Evolutionary conservation across 2,888 invertebrate genomes (phyloP), one percentile per base, ranked within the genome.

Genomic region (Melangyna quadrimaculata): DNA sequence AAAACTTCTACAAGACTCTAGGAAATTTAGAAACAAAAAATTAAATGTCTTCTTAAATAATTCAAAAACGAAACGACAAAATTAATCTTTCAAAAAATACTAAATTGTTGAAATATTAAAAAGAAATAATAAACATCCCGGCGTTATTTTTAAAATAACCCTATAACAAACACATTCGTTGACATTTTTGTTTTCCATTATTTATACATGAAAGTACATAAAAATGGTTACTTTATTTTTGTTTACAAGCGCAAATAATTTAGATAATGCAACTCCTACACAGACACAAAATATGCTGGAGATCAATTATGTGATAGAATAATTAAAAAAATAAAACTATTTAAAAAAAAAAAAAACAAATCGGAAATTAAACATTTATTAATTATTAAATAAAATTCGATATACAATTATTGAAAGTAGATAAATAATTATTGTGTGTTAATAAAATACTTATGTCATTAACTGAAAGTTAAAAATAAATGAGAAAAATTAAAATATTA

Each of bases 301-400:
- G 74, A 84, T 84, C 79, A 80, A 79, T 84, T 80, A 84, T 79
- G 84, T 84, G 84, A 84, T 84, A 84, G 83, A 72, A 40, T 53
- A 53, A 70, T 73, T 71, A 71, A 83, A 43, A 45, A 29, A 57
- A 57, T 2, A 19, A 19, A 35, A 55, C n/a, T n/a, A n/a, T n/a
- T n/a, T n/a, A 27, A n/a, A 27, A 51, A 51, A 1, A 19, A 45
- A 48, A 48, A 29, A 43, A 57, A 45, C 19, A 22, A 65, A 57
- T 48, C 65, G 14, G 53, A 74, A 65, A 65, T 22, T 43, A 29
- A 24, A 59, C 67, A 77, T 27, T 22, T 57, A 69, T 45, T 22
- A 24, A 45, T 40, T 71, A 67, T 43, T 43, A 53, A 45, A 69
- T 35, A 29, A 48, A 59, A 70, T 69, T 59, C 29, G 35, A 35